Base-by-base conservation (phyloP, 2,888 invertebrate species). In the Axea sp. region DNA sequence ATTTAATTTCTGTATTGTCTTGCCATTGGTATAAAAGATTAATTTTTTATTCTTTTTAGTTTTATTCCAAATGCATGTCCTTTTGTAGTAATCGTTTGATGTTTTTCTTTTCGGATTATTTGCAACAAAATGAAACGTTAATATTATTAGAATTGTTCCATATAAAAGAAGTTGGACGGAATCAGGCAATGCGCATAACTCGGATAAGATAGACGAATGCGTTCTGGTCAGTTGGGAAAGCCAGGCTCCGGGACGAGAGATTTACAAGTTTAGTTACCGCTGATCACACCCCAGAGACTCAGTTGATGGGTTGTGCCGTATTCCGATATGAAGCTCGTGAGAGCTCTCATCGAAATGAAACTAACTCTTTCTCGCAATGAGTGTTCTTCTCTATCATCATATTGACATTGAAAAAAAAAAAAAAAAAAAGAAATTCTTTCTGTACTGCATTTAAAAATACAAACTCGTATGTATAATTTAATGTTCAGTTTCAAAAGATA, bases 181-280 rank as follows among this genome's bases (percentile, higher is more conserved):
- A 65, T 47, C 47, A 15, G 47, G 15, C 37, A 15, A 28, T 6
- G 26, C 35, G 26, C 55, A 39, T 43, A 59, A 59, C 60, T 71
- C 37, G 22, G 77, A 35, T 84, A 87, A 86, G 86, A 85, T 81
- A 86, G 86, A 87, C 86, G 82, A 86, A 87, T 87, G 86, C 81
- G 86, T 87, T 86, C 82, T 83, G 87, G 87, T 86, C 87, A 87
- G 86, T 83, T 83, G 85, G 85, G 85, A 83, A 78, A 81, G 82
- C 76, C 73, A 73, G 72, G 68, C 68, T 62, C 69, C 67, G 75
- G 77, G 76, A 72, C 78, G 82, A 77, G 83, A 87, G 87, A 87
- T 87, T 87, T 87, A 87, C 87, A 87, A 87, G 87, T 87, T 87
- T 86, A 87, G 87, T 87, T 87, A 87, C 80, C 83, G 67, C 78